These are phyloP conservation scores for Prunella fulvescens DNA, from an alignment of 2,113 vertebrate genomes.

Conservation along the genomic window DNA sequence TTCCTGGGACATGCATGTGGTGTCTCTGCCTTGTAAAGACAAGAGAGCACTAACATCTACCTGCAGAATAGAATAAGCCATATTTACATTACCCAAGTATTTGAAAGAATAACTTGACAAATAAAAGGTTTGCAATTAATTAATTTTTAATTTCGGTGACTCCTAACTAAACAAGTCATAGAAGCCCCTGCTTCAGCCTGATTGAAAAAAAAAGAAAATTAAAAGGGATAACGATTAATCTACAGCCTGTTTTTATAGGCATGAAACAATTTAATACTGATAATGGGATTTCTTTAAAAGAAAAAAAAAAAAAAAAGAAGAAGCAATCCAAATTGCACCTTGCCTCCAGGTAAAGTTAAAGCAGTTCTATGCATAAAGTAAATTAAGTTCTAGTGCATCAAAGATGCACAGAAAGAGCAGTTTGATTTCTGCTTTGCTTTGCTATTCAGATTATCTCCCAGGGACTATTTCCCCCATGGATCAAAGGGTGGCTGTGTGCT, in stretches of 20 bases:
- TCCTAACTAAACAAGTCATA: neutral
- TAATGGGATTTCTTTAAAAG: constrained; percentile 25
- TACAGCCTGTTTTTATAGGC: neutral
- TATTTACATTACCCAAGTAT: neutral
- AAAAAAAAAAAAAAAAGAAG: neutral
- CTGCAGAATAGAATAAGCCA: neutral
- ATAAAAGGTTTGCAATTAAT: neutral
- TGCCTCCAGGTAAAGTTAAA: constrained; percentile 26
- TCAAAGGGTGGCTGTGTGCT: constrained; percentile 31
- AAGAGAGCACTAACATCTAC: neutral
- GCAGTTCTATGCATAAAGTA: constrained; percentile 12
- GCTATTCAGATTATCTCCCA: constrained; percentile 49
- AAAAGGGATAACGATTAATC: neutral
- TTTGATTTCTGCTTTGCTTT: constrained; percentile 37
- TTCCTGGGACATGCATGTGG: neutral
- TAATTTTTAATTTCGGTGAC: neutral
- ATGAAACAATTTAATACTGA: neutral
- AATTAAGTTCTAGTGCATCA: constrained; percentile 32
- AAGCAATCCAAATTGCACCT: constrained; percentile 11
- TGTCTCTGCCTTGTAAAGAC: neutral
- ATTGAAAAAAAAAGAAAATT: neutral
- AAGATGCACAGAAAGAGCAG: constrained; percentile 13
- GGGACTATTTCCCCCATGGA: neutral
- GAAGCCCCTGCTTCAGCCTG: neutral
- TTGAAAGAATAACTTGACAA: neutral